A percentile compares a stretch with the other conserved stretches of the same genome.
Evolutionary conservation across 2,888 invertebrate species (phyloP).

Genomic region (Drosophila tanythrix): DNA sequence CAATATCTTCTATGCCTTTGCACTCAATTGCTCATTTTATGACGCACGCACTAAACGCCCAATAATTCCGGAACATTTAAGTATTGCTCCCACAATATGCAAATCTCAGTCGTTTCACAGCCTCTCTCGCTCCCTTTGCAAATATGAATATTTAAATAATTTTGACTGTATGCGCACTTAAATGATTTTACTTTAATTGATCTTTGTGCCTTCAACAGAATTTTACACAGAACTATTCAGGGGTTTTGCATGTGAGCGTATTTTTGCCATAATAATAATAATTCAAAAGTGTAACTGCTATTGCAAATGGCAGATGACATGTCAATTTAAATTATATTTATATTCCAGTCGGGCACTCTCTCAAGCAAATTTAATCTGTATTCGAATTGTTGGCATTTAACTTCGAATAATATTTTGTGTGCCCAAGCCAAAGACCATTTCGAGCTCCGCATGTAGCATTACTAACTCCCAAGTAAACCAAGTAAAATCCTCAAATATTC

Average conservation of each 20-base stretch:
- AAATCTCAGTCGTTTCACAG: slow-evolving; percentile 46
- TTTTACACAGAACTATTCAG: slow-evolving; percentile 2
- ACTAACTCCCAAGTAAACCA: slow-evolving; percentile 4
- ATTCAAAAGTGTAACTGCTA: neutral
- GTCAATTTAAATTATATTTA: neutral
- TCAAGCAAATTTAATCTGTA: neutral
- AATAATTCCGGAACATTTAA: slow-evolving; percentile 32
- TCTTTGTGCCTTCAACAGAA: slow-evolving; percentile 12
- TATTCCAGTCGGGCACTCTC: neutral
- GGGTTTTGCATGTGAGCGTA: slow-evolving; percentile 12
- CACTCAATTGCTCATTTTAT: slow-evolving; percentile 57
- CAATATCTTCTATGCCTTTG: slow-evolving; percentile 38
- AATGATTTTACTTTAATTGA: slow-evolving; percentile 72
- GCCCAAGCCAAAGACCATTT: slow-evolving; percentile 6
- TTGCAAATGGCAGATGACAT: neutral
- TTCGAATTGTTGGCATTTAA: neutral
- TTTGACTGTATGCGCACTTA: slow-evolving; percentile 53
- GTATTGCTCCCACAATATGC: slow-evolving; percentile 29
- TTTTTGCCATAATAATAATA: slow-evolving; percentile 10
- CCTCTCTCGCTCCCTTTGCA: slow-evolving; percentile 25
- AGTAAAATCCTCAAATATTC: slow-evolving; percentile 31
- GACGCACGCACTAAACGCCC: slow-evolving; percentile 39
- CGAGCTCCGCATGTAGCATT: neutral
- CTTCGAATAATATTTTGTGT: neutral
- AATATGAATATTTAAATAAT: slow-evolving; percentile 66